These are phyloP conservation scores for Amphipyra tragopoginis DNA, from an alignment of 2,888 invertebrate genomes.

Conservation along the genomic window DNA sequence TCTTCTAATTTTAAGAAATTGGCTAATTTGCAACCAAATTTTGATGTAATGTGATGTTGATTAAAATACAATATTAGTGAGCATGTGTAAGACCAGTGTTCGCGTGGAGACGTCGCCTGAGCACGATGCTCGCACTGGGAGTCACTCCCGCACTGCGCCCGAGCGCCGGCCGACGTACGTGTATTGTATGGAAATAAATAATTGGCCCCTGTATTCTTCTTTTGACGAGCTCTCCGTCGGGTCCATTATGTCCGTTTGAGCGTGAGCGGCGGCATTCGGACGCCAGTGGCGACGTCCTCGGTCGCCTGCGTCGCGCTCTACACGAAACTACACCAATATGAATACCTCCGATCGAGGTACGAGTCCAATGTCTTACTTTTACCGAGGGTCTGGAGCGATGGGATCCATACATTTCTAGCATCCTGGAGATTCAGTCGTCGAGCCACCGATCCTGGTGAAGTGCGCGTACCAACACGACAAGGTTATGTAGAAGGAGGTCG, in stretches of 20 bases:
- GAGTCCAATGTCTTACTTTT: conserved; percentile 71
- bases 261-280: conserved; percentile 86
- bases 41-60: conserved; percentile 12
- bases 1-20: conserved; percentile 1
- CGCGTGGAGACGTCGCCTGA: conserved; percentile 40
- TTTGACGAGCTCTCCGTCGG: conserved; percentile 87
- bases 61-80: conserved; percentile 26
- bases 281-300: conserved; percentile 86
- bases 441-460: conserved; percentile 61
- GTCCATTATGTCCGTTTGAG: conserved; percentile 86
- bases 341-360: conserved; percentile 86
- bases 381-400: conserved; percentile 55
- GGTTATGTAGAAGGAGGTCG: conserved; percentile 79
- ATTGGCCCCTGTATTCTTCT: conserved; percentile 88
- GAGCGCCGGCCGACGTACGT: conserved; percentile 82
- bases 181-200: conserved; percentile 88
- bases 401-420: conserved; percentile 56
- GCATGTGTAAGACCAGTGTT: conserved; percentile 31
- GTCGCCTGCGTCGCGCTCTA: conserved; percentile 82
- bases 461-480: conserved; percentile 67
- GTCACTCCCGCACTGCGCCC: conserved; percentile 83
- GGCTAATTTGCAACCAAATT: neutral
- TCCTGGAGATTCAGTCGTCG: conserved; percentile 53
- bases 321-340: conserved; percentile 78
- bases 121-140: conserved; percentile 69